Conservation (phyloP, 2,797 vertebrate genomes). For the Erithacus rubecula region DNA sequence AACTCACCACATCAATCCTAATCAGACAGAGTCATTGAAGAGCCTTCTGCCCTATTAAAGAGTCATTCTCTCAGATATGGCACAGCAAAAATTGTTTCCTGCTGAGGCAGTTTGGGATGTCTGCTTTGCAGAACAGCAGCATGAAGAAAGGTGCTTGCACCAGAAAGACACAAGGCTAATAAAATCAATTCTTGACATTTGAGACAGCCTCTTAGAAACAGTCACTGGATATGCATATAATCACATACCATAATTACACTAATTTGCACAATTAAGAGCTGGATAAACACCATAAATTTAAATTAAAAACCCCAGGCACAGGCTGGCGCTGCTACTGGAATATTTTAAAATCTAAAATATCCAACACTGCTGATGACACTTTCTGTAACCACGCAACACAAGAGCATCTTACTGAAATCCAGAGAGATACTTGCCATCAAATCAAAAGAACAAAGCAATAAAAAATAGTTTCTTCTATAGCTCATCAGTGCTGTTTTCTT, state of each 20-base stretch:
- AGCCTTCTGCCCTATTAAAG: neutral
- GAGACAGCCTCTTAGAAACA: conserved; percentile 6
- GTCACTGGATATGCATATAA: neutral
- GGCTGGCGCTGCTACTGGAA: neutral
- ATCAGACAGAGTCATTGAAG: neutral
- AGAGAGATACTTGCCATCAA: neutral
- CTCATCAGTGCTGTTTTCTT: neutral
- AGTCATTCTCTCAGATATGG: neutral
- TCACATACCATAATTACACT: conserved; percentile 23
- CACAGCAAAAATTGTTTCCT: neutral
- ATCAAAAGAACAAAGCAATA: neutral
- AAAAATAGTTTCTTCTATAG: neutral
- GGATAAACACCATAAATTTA: conserved; percentile 44
- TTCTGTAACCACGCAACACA: neutral
- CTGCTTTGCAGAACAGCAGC: neutral
- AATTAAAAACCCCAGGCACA: neutral
- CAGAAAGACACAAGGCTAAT: neutral
- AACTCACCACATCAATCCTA: neutral
- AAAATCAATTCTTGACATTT: conserved; percentile 5
- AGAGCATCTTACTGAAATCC: neutral
- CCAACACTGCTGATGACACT: neutral
- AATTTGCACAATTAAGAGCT: conserved; percentile 48
- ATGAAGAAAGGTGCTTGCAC: neutral
- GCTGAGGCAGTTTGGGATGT: neutral
- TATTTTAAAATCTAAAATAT: neutral